Base-by-base conservation (phyloP, 2,113 vertebrate species). In the Pelobates fuscus region DNA sequence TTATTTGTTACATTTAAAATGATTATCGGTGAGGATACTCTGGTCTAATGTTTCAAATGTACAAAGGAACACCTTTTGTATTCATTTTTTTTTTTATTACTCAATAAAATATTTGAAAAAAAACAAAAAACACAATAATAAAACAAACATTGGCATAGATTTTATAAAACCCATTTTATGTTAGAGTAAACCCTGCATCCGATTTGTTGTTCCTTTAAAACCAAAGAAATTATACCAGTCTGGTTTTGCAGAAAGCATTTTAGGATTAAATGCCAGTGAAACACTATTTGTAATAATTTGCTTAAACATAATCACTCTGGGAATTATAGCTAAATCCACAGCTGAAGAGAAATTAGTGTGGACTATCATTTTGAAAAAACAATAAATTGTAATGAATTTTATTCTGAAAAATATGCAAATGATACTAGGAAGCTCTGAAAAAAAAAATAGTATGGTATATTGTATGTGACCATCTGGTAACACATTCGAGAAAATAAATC, bases 361-460 rank as follows among this genome's bases (percentile, higher is more conserved):
- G 7, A 5, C 52, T 55, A 8, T 55, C 52, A 55, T 55, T 55
- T 55, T 17, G n/a, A n/a, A 18, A 7, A 49, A 49, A 49, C 44
- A 18, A 49, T 49, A 49, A 49, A 49, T 49, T 49, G 44, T 49
- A 23, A 55, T 55, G 21, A 21, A 21, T 55, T 55, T 55, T 55
- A 55, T 23, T 55, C 52, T 55, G 21, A 12, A 55, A 55, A 21
- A 23, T 20, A 55, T 55, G 21, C 52, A 55, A 23, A 21, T 55
- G n/a, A 55, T 55, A 23, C 20, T 55, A 55, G 52, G n/a, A 10
- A 55, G 52, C 7, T 11, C n/a, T n/a, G n/a, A n/a, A n/a, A 21
- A n/a, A 21, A 55, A 6, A 55, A 55, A 55, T 55, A 55, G 17
- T 55, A 55, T 23, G 20, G 52, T 20, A 55, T 11, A 55, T 37